phyloP scores from a whole-genome alignment of 2,113 vertebrate genomes.

The Seriola rivoliana region DNA sequence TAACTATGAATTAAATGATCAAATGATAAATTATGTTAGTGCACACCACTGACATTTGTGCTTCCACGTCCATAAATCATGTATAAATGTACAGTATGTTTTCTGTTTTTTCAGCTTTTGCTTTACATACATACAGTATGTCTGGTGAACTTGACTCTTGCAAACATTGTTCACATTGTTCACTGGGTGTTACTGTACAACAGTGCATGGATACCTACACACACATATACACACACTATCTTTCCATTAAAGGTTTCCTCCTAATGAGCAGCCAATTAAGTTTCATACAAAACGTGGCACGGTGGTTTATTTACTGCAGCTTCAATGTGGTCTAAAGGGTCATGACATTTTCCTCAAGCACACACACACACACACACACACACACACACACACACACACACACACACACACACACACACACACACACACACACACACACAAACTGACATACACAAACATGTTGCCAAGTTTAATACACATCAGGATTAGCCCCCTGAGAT shows the following conservation, averaged over 20 bases:
- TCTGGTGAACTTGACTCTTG: neutral
- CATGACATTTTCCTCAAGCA: neutral
- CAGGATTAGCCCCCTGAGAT: constrained; percentile 11
- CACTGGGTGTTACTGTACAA: neutral
- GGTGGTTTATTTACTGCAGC: neutral
- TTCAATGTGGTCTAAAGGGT: constrained; percentile 3
- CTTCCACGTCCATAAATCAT: too few relatives aligned
- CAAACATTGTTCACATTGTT: neutral
- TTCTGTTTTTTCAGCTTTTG: neutral
- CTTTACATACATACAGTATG: neutral
- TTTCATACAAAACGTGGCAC: neutral
- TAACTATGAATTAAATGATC: neutral
- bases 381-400: neutral
- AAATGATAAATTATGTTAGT: neutral
- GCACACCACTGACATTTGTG: neutral
- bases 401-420: neutral
- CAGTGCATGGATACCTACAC: neutral
- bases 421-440: neutral
- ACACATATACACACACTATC: neutral
- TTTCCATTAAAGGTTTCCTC: neutral
- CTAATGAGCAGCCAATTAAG: constrained; percentile 17
- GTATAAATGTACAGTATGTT: too few relatives aligned
- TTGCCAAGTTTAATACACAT: constrained; percentile 3
- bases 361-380: constrained; percentile 7
- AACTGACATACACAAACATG: neutral